Evolutionary conservation across 1,140 invertebrate species (phyloP), one percentile per base, ranked within the genome.

Genomic region (Caenorhabditis briggsae): DNA sequence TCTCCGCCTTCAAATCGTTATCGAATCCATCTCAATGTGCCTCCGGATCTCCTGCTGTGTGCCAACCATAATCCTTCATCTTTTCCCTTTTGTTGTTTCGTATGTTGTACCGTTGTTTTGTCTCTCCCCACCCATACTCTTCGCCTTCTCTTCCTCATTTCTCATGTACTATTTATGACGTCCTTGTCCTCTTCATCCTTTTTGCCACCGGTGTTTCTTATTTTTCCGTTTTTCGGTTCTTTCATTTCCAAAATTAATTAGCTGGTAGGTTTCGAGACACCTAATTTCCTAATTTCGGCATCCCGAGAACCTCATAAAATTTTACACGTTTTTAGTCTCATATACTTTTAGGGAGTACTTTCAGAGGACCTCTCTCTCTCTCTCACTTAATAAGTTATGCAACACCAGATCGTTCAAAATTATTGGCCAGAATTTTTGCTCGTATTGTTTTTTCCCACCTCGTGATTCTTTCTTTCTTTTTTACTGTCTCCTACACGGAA

Each of bases 101-200:
- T 58, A 58, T 58, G 50, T 53, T 53, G 59, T 78, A 78, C 70
- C 70, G 70, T 78, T 50, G 70, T 78, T 50, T 70, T 70, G 64
- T 48, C 70, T 78, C 41, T 50, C 8, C 46, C 14, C 16, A 46
- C 41, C 23, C 6, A 53, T 53, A 23, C 70, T 20, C 18, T 25
- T 48, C 33, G 33, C 33, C 41, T 41, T 78, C 46, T 41, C n/a
- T 14, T 33, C 50, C 70, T 48, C 46, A 78, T 50, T 50, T 23
- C 70, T 78, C 46, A 78, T 78, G 70, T 78, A 78, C 70, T 78
- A 48, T 78, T 78, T 78, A 78, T 78, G 70, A 78, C 70, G 46
- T 78, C 46, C 46, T 50, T 78, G 14, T 53, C 50, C 16, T 53
- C 16, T 16, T 16, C 50, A 11, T 53, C 50, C 50, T 2, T 53